Evolutionary conservation across 2,113 vertebrate species (phyloP), one percentile per base, ranked within the genome.

Genomic region (Gobiocypris rarus): DNA sequence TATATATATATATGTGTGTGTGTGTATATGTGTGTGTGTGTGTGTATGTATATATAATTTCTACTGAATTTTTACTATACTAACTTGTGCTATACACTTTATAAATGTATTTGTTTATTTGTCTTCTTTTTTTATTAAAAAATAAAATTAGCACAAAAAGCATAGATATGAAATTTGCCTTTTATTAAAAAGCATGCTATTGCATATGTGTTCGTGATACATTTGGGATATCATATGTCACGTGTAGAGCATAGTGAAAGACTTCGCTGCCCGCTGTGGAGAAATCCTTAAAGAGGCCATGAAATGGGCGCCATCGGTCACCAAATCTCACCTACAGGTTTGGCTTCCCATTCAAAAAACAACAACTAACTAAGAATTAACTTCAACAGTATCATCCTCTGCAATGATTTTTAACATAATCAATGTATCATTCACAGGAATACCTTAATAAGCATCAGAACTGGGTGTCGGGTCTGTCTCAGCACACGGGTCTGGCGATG

Each of bases 401-500:
- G 84, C 38, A 43, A 45, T 11, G 38, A 13, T 26, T 24, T 31
- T 19, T 26, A 50, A 19, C 54, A 38, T 24, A 22, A 3, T 65
- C 38, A 48, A 22, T 87, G 83, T 83, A 41, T 67, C 2, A 31
- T 41, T 31, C 24, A n/a, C 86, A 99, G 98, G 98, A 99, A 75
- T 99, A 99, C 89, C 93, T 99, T 86, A 99, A 96, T 93, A 99
- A 98, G 67, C 97, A 97, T 84, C 98, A 99, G 93, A 99, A 99
- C 94, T 99, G 98, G 98, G 95, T 98, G 0, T 97, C 97, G 0
- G 98, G 98, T n/a, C 90, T 99, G 59, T 97, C 97, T 8, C 98
- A 99, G 94, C 98, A 99, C 94, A 99, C 98, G 0, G 98, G 98
- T n/a, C 93, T 99, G 83, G 98, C 98, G 54, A 98, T 99, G 98